Percentiles rank a stretch among this genome's conserved stretches.
These are phyloP conservation scores for Lophotis ruficrista DNA, from an alignment of 2,113 vertebrate species.

Conservation along the genomic window DNA sequence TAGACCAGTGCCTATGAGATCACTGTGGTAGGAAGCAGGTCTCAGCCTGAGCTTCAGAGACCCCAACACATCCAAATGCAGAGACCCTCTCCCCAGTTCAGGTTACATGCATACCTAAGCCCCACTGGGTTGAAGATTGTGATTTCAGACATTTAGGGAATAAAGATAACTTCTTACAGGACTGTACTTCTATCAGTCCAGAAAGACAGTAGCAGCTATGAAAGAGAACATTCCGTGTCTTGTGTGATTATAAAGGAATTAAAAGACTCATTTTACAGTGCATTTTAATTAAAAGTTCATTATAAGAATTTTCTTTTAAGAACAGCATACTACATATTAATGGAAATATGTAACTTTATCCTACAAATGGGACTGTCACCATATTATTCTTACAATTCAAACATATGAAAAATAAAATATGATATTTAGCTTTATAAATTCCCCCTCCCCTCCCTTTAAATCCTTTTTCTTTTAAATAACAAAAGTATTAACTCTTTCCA, in stretches of 20 bases:
- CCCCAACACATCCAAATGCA: accelerated
- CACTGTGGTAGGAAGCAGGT: not conserved
- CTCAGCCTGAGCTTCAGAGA: not conserved
- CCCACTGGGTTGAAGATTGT: not conserved
- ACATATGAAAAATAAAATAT: constrained; percentile 85
- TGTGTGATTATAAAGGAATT: constrained; percentile 14
- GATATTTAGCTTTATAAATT: constrained; percentile 79
- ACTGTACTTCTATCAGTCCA: not conserved
- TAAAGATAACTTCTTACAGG: not conserved
- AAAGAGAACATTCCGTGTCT: not conserved
- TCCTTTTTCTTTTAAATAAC: constrained; percentile 57
- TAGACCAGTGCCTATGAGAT: accelerated
- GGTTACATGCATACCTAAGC: not conserved
- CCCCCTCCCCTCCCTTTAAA: constrained; percentile 17
- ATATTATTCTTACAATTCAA: constrained; percentile 65
- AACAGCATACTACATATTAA: constrained; percentile 69
- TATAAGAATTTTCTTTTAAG: constrained; percentile 59
- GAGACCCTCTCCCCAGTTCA: not conserved
- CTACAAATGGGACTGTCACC: constrained; percentile 75
- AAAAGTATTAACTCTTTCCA: constrained; percentile 37
- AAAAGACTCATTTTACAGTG: constrained; percentile 57
- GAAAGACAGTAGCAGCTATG: not conserved
- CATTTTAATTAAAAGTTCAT: constrained; percentile 77
- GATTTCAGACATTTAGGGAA: not conserved
- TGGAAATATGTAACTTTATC: constrained; percentile 68